Base-by-base conservation (phyloP, 2,888 invertebrate species). In the Augiades crinisus region DNA sequence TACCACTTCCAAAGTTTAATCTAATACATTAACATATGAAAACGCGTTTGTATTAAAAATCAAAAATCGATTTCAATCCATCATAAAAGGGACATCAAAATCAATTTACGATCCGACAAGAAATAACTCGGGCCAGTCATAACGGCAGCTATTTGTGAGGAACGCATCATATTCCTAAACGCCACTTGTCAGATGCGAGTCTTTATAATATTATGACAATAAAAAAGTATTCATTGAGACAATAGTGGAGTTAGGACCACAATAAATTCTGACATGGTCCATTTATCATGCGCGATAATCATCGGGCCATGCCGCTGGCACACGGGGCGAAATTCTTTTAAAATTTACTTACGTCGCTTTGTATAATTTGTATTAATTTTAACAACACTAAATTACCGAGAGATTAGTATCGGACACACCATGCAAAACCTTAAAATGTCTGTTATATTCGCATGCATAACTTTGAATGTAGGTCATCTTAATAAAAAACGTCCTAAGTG, bases 191-290 rank as follows among this genome's bases (percentile, higher is more conserved):
- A 84, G 78, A 83, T 63, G 67, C 62, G 70, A 67, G 67, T 75
- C 70, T 72, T 74, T 81, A 81, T 77, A 78, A 82, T 83, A 79
- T 82, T 78, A 75, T 81, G 82, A 82, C 80, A 78, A 79, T 81
- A 89, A 87, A 87, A 84, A 86, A 80, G 79, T 75, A 82, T 84
- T 86, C 86, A 88, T 88, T 88, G 89, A 89, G 86, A 89, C 89
- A 89, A 89, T 88, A 88, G 87, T 70, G 63, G 74, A 79, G 79
- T 73, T 72, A 70, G 77, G 71, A 74, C 75, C 75, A 81, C 81
- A 81, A 85, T 86, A 85, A 84, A 82, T 84, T 83, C 72, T 83
- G 87, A 83, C 86, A 71, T 66, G 79, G 70, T 82, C 78, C 87
- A 88, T 89, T 87, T 88, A 89, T 89, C 89, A 88, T 68, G 54